A percentile compares a stretch with the other conserved stretches of the same genome.
These are phyloP conservation scores for Netelia melanura DNA, from an alignment of 2,888 invertebrate species.

Conservation along the genomic window DNA sequence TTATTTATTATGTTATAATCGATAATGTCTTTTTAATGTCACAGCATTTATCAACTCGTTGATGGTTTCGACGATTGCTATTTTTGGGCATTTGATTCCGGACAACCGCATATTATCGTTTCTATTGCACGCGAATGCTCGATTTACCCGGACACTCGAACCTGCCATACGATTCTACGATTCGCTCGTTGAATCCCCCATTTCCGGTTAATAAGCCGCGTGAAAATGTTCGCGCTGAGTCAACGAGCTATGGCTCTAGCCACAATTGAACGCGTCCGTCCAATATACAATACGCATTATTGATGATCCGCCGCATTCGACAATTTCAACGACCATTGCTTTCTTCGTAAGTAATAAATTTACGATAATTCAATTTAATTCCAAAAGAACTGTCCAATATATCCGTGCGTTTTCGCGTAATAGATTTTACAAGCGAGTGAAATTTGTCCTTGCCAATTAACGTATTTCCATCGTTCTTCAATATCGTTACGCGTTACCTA, in stretches of 20 bases:
- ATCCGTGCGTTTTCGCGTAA: not conserved
- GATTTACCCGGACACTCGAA: slow-evolving; percentile 28
- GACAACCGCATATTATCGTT: slow-evolving; percentile 8
- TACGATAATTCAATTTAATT: not conserved
- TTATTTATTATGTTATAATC: not conserved
- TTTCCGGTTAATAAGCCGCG: slow-evolving; percentile 37
- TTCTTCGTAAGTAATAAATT: not conserved
- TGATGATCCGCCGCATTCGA: too few relatives aligned
- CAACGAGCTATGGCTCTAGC: slow-evolving; percentile 5
- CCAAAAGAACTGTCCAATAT: not conserved
- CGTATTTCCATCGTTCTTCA: not conserved
- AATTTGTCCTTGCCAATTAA: not conserved
- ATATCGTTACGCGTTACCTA: not conserved
- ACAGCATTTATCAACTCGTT: not conserved
- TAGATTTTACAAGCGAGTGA: not conserved
- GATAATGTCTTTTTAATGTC: not conserved
- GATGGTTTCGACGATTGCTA: not conserved
- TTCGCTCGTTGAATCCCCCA: slow-evolving; percentile 35
- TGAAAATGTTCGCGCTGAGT: slow-evolving; percentile 1
- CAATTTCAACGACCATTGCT: too few relatives aligned
- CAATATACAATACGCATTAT: too few relatives aligned
- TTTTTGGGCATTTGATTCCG: not conserved
- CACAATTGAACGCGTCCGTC: not conserved
- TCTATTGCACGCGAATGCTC: slow-evolving; percentile 19
- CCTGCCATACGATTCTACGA: not conserved